A percentile compares a stretch with the other conserved stretches of the same genome.
Conservation (phyloP, 2,797 vertebrate species). For the Sardinella longiceps region DNA sequence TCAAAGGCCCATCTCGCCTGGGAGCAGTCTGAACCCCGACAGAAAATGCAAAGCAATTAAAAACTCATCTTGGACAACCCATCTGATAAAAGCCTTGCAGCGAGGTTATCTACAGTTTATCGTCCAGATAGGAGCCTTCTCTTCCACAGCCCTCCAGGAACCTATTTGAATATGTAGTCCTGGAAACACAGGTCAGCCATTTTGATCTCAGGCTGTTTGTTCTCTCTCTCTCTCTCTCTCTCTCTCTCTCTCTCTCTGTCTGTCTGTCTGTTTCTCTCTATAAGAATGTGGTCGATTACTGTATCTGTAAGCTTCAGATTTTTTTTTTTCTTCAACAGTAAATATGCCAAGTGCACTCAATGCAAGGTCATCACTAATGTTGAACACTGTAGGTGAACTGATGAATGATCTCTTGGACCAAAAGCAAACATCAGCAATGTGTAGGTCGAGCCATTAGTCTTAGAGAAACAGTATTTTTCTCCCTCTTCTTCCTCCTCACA, state of each 20-base stretch:
- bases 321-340: background rate
- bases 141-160: constrained; percentile 12
- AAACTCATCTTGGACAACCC: constrained; percentile 36
- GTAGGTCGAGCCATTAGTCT: background rate
- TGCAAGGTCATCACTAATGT: constrained; percentile 8
- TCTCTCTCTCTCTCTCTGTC: background rate
- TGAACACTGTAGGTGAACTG: constrained; percentile 11
- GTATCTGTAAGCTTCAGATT: background rate
- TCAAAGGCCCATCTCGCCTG: constrained; percentile 15
- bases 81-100: constrained; percentile 39
- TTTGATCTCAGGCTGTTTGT: constrained; percentile 19
- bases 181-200: constrained; percentile 5
- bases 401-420: constrained; percentile 12
- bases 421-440: constrained; percentile 16
- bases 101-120: constrained; percentile 36
- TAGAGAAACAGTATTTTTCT: background rate
- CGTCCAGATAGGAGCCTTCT: constrained; percentile 16
- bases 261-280: background rate
- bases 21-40: constrained; percentile 32
- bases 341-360: background rate
- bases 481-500: background rate
- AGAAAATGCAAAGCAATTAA: constrained; percentile 43
- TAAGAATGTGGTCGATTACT: background rate
- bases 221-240: background rate
- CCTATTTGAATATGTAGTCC: constrained; percentile 26